Base-by-base conservation (phyloP, 2,797 vertebrate genomes). In the Lepidocolaptes lacrymiger region DNA sequence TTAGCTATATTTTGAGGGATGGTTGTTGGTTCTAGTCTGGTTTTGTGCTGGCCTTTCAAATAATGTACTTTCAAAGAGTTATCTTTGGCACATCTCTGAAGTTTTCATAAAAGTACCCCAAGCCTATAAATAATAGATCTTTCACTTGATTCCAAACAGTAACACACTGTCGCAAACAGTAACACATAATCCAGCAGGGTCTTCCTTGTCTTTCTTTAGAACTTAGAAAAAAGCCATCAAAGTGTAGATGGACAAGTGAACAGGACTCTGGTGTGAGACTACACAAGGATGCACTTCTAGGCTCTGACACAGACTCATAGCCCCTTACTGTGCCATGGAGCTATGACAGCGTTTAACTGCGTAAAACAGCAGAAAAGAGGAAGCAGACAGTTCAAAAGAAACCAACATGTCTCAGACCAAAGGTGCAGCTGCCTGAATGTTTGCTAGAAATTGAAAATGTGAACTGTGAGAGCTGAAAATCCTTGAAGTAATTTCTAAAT, bases 121-220 rank as follows among this genome's bases (percentile, higher is more conserved):
- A 76, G 34, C 56, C 41, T 89, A 95, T 96, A 85, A 95, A 97
- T 95, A 91, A 91, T 93, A 89, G 77, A 94, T 91, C 81, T 92
- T 94, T 91, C 67, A 58, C 19, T 93, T 66, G 22, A 77, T 82
- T 85, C 46, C 12, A 68, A 72, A 61, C 3, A 37, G 37, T 46
- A 93, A 39, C 46, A 32, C 9, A 14, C 52, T 81, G 78, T 52
- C 73, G 80, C 12, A 68, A 68, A 64, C 3, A 37, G 34, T 46
- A 92, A 43, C 49, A 32, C 9, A 16, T 55, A 76, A 81, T 52
- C 76, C 83, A 90, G 7, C 17, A 66, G 34, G 9, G 22, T 62
- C 54, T 64, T 75, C 15, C 18, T 81, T 73, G 10, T 69, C 15
- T 72, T 90, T 88, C 76, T 78, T 91, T 66, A 73, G 76, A 85